Conservation (phyloP, 1,140 invertebrate species). For the Hypsibius dujardini region DNA sequence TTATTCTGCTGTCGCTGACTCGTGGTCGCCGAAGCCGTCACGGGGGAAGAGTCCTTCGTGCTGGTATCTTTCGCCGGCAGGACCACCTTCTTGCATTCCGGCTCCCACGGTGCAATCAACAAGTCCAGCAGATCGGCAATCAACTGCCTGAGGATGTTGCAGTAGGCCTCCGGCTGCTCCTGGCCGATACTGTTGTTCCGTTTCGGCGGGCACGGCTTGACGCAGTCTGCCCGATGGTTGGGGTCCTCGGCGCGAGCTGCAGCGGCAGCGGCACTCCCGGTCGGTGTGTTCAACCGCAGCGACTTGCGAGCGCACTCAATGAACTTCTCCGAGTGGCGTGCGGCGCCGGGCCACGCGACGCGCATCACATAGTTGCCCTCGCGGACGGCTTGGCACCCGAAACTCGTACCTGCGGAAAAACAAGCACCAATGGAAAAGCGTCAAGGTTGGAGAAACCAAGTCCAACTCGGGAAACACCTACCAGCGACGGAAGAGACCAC, state of each 20-base stretch:
- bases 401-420: conserved; percentile 2
- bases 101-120: conserved; percentile 8
- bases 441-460: no score
- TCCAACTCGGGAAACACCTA: no score
- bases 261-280: neutral
- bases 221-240: neutral
- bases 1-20: neutral
- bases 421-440: no score
- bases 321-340: conserved; percentile 52
- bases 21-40: neutral
- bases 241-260: neutral
- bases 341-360: conserved; percentile 59
- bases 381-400: neutral
- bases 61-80: no score
- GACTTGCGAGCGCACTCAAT: conserved; percentile 41
- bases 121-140: conserved; percentile 10
- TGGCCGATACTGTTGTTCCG: conserved; percentile 10
- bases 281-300: neutral
- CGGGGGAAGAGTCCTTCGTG: no score
- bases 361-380: conserved; percentile 49
- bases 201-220: neutral
- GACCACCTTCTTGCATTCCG: neutral
- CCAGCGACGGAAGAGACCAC: neutral
- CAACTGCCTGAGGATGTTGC: neutral
- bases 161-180: conserved; percentile 15